Base-by-base conservation (phyloP, 2,888 invertebrate genomes). In the Anoplius nigerrimus region DNA sequence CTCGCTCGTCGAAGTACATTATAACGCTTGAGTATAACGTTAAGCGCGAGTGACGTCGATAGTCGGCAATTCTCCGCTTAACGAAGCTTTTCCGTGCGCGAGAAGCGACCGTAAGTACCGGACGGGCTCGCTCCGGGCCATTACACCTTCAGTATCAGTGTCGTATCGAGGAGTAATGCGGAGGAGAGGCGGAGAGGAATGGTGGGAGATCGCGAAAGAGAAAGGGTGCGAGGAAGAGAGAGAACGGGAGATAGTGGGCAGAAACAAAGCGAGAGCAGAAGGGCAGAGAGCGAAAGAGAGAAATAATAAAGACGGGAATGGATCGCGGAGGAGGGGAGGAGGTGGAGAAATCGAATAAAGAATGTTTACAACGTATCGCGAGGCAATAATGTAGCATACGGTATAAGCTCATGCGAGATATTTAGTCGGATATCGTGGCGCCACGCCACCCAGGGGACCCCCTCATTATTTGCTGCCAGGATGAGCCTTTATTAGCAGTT, bases 401-500 rank as follows among this genome's bases (percentile, higher is more conserved):
- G 78, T 78, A 80, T 82, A 82, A 82, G 82, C 82, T 84, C 80
- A 79, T 81, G 71, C 74, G 74, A 76, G 82, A 86, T 86, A 81
- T 85, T 83, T 81, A 82, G 82, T 82, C 77, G 82, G 75, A 78
- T 81, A 79, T 82, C 82, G 82, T 84, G 85, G 86, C 84, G 83
- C 83, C 86, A 83, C 80, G 82, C 86, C 86, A 86, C 85, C 86
- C 86, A 83, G 86, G 86, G 85, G 84, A 84, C 84, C 85, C 82
- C 81, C 84, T 86, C 86, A 82, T 86, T 86, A 87, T 86, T 87
- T 83, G 85, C 84, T 82, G 83, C 81, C 77, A 82, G 81, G 84
- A 84, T 84, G 85, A 86, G 82, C 85, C 86, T 87, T 87, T 87
- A 87, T 87, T 87, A 86, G 85, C 85, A 87, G 86, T 86, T 87